Evolutionary conservation across 2,888 invertebrate genomes (phyloP), one percentile per base, ranked within the genome.

Genomic region (Yponomeuta plumbellus): DNA sequence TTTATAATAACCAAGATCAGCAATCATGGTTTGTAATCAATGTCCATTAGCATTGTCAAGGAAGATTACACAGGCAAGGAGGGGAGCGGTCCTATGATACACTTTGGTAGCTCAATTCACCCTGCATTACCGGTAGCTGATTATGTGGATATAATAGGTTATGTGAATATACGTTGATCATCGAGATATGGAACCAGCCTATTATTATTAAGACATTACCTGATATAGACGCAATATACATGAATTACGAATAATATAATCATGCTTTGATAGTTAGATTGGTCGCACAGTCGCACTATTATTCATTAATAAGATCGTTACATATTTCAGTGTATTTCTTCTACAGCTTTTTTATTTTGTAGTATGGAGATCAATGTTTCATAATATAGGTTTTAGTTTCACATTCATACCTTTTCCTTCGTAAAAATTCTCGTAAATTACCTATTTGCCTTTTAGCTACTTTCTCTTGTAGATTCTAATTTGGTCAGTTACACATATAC

Each of bases 171-270:
- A 76, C 8, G 34, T 34, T 34, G 76, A 76, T 74, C 74, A 74
- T 75, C 75, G 75, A 68, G 62, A 66, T 70, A 64, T 11, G 11
- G 21, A 52, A 17, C 64, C 11, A 17, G 26, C 21, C 63, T 39
- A 52, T 73, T 70, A 76, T 79, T 75, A 78, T 76, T 70, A 71
- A 73, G 73, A 74, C 72, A 80, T 80, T 79, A 77, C 72, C 75
- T 72, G 71, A 20, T 40, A 21, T 20, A 20, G 59, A 59, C 59
- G 13, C 0, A 52, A 52, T 52, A 52, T 6, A 52, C 44, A 52
- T 52, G 44, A 52, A 52, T 34, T 34, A 34, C 34, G 34, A 6
- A 34, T 34, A 34, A 8, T 10, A 6, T 6, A 34, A 34, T 26
- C 26, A 26, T 4, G 5, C n/a, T n/a, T 2, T 5, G 5, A 26